Conservation (phyloP, 2,888 invertebrate species). For the Agrilus mali region DNA sequence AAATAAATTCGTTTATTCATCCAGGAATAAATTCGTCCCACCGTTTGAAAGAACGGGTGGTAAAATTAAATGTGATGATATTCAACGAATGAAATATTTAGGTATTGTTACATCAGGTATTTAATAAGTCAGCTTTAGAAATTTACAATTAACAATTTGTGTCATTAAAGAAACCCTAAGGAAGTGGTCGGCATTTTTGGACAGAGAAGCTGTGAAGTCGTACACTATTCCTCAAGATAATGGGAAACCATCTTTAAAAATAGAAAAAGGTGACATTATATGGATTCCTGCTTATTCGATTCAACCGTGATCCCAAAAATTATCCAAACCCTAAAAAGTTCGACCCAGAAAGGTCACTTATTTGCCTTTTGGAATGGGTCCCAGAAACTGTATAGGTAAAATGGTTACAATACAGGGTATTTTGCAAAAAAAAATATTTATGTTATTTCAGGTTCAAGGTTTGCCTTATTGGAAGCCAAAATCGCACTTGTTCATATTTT, state of each 20-base stretch:
- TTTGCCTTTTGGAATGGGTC: conserved; percentile 38
- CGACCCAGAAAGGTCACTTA: conserved; percentile 39
- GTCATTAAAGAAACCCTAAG: no score
- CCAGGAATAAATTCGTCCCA: no score
- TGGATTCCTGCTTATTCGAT: conserved; percentile 32
- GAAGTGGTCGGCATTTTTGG: background rate
- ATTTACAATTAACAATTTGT: background rate
- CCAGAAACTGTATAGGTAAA: conserved; percentile 27
- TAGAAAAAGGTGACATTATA: background rate
- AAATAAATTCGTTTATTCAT: no score
- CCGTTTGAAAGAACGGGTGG: conserved; percentile 17
- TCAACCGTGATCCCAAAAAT: conserved; percentile 40
- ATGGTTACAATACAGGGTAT: conserved; percentile 3
- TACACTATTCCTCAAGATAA: background rate
- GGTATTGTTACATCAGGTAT: conserved; percentile 47
- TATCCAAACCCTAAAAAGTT: conserved; percentile 41
- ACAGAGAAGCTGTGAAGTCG: background rate
- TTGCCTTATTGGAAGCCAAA: conserved; percentile 35
- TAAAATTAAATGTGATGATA: conserved; percentile 37
- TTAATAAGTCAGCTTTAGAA: no score
- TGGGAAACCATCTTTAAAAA: background rate
- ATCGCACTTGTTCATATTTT: conserved; percentile 29
- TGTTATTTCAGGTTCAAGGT: conserved; percentile 28
- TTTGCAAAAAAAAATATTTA: background rate
- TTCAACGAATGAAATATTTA: conserved; percentile 44